phyloP scores from a whole-genome alignment of 2,888 invertebrate species.

The Tetramorium bicarinatum region DNA sequence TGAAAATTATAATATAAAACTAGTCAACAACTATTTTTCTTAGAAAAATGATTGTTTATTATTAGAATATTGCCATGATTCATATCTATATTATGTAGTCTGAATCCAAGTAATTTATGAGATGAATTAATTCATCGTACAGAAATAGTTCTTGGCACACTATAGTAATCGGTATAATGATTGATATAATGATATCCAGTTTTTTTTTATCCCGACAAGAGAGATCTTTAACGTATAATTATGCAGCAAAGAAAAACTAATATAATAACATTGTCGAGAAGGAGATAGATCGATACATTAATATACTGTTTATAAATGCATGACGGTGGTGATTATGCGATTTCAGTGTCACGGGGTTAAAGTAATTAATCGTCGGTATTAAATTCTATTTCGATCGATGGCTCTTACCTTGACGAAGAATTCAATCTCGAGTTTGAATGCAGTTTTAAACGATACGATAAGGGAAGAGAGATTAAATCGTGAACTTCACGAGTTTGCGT shows the following conservation, averaged over 20 bases:
- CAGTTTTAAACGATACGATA: conserved; percentile 34
- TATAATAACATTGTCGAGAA: background rate
- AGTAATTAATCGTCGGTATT: background rate
- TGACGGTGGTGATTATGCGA: background rate
- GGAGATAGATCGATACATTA: background rate
- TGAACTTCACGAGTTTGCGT: conserved; percentile 7
- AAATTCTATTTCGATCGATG: conserved; percentile 11
- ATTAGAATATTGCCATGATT: background rate
- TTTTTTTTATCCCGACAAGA: conserved; percentile 16
- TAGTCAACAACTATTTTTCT: background rate
- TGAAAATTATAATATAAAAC: background rate
- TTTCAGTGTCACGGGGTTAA: background rate
- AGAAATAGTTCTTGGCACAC: conserved; percentile 6
- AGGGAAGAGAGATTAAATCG: conserved; percentile 43
- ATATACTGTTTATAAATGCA: conserved; percentile 31
- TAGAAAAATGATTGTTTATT: background rate
- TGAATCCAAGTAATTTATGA: background rate
- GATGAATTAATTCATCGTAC: background rate
- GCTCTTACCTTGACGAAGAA: conserved; percentile 10
- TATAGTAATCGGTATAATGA: background rate
- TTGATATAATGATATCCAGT: background rate
- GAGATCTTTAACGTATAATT: conserved; percentile 5
- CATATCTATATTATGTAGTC: background rate
- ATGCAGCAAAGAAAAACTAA: background rate
- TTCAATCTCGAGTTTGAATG: conserved; percentile 48